Percentiles rank a stretch among this genome's conserved stretches.
Conservation (phyloP, 2,113 vertebrate genomes). For the Microcebus ravelobensis region DNA sequence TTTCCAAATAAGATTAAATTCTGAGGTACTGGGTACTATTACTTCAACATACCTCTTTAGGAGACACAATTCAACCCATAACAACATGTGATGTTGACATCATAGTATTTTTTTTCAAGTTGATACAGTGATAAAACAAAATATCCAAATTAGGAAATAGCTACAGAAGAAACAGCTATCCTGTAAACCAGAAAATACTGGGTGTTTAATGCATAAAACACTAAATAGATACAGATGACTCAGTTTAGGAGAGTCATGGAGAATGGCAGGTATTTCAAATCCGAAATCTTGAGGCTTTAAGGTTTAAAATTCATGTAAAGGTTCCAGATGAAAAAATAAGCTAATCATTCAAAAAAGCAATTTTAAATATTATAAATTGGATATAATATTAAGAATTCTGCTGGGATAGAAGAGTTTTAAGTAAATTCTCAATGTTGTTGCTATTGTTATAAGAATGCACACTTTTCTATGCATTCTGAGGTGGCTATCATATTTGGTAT, state of each 20-base stretch:
- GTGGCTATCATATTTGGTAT: background rate
- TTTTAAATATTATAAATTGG: background rate
- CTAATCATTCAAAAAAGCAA: background rate
- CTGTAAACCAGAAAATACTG: background rate
- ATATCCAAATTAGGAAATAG: background rate
- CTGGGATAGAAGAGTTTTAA: background rate
- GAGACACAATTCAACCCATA: background rate
- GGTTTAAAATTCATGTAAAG: conserved; percentile 15
- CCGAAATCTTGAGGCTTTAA: background rate
- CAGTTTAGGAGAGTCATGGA: background rate
- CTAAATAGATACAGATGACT: background rate
- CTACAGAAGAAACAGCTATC: background rate
- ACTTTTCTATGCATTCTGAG: background rate
- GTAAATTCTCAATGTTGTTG: background rate
- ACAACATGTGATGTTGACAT: background rate
- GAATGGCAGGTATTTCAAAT: background rate
- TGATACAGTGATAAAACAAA: background rate
- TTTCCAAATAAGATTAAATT: background rate
- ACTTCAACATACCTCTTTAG: background rate
- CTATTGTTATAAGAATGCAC: background rate
- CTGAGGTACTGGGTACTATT: background rate
- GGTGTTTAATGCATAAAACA: background rate
- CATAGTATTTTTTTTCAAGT: background rate
- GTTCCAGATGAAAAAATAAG: background rate
- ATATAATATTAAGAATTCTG: background rate